Conservation (phyloP, 2,113 vertebrate species). For the Melanocharis versteri region DNA sequence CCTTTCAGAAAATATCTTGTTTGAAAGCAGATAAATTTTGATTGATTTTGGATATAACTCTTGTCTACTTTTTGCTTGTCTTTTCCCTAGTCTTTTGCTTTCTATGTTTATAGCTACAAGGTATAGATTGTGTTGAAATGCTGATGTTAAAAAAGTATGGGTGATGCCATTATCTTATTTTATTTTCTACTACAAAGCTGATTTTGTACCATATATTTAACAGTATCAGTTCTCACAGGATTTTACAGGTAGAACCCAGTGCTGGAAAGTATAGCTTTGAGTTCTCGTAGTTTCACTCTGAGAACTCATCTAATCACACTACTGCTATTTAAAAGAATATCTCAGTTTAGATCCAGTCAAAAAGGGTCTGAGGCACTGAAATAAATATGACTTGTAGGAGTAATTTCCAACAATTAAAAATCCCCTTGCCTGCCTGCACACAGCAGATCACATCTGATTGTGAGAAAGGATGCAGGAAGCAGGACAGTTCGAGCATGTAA, state of each 20-base stretch:
- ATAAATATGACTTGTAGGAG: neutral
- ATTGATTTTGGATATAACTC: neutral
- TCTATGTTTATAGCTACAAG: neutral
- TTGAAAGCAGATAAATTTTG: neutral
- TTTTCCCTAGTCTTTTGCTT: neutral
- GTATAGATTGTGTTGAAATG: neutral
- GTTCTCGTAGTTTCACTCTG: neutral
- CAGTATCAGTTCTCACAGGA: neutral
- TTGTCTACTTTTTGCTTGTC: neutral
- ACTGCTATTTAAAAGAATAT: neutral
- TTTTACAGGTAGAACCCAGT: neutral
- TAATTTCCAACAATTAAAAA: neutral
- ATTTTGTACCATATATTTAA: neutral
- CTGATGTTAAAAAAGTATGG: neutral
- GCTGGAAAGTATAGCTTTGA: neutral
- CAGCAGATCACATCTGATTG: neutral
- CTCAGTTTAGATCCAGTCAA: neutral
- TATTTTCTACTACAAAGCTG: neutral
- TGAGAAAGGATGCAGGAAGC: constrained; percentile 28
- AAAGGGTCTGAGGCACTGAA: neutral
- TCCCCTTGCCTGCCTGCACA: neutral
- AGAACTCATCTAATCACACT: neutral
- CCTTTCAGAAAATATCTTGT: neutral
- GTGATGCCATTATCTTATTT: neutral
- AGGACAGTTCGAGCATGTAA: neutral